These are phyloP conservation scores for Torymus auratus DNA, from an alignment of 2,888 invertebrate species.

Conservation along the genomic window DNA sequence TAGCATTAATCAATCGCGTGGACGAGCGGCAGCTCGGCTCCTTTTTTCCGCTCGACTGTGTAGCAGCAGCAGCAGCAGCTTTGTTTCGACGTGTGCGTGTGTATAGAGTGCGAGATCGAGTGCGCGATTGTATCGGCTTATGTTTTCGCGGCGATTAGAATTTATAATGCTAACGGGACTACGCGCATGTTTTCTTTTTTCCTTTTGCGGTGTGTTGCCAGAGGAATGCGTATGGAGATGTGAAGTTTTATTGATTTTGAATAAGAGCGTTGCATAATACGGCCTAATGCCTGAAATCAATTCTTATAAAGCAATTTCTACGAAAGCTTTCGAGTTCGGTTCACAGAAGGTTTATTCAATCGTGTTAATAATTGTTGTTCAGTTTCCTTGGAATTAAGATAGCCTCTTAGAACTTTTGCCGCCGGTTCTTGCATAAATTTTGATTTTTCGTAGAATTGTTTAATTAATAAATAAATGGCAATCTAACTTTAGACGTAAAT, in stretches of 20 bases:
- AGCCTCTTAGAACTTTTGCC: too few relatives aligned
- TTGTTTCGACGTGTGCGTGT: background rate
- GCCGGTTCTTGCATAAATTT: too few relatives aligned
- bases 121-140: background rate
- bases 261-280: background rate
- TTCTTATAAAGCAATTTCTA: too few relatives aligned
- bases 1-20: constrained; percentile 1
- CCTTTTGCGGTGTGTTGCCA: background rate
- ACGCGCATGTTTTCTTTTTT: background rate
- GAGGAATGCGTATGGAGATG: background rate
- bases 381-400: too few relatives aligned
- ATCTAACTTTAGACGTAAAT: too few relatives aligned
- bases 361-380: too few relatives aligned
- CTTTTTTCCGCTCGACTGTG: background rate
- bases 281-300: too few relatives aligned
- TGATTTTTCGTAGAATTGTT: too few relatives aligned
- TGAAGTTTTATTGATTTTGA: background rate
- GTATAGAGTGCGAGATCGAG: constrained; percentile 5
- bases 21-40: background rate
- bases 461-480: too few relatives aligned
- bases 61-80: background rate
- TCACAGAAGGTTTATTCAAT: too few relatives aligned
- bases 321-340: too few relatives aligned
- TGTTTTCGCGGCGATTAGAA: constrained; percentile 9
- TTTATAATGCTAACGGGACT: constrained; percentile 22